phyloP scores from a whole-genome alignment of 2,797 vertebrate genomes.

The Nannoperca obscura region DNA sequence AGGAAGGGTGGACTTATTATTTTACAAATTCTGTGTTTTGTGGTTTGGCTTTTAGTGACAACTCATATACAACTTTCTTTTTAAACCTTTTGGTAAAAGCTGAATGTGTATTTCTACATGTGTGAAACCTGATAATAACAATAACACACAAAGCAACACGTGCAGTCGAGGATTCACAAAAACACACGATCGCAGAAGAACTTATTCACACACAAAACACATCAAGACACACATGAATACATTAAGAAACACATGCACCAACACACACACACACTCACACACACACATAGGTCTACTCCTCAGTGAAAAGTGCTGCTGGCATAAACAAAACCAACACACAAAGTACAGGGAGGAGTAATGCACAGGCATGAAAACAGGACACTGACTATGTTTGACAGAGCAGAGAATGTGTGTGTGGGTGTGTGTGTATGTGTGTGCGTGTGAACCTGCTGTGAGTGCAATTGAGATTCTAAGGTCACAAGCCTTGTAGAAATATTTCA shows the following conservation, averaged over 20 bases:
- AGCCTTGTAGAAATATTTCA: slow-evolving; percentile 65
- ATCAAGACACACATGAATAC: neutral
- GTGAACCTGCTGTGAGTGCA: slow-evolving; percentile 58
- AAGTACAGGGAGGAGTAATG: slow-evolving; percentile 57
- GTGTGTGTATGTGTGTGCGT: neutral
- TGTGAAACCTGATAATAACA: too few species aligned
- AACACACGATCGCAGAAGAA: slow-evolving; percentile 9
- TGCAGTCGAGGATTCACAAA: neutral
- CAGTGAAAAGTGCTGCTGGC: slow-evolving; percentile 70
- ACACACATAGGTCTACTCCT: slow-evolving; percentile 31
- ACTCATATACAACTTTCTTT: too few species aligned
- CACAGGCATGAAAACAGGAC: slow-evolving; percentile 61
- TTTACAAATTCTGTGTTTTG: too few species aligned
- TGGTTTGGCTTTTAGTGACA: too few species aligned
- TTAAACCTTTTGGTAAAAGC: too few species aligned
- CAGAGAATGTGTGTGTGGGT: slow-evolving; percentile 26
- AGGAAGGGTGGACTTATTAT: too few species aligned
- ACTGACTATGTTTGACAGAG: slow-evolving; percentile 70
- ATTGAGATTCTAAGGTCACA: slow-evolving; percentile 70
- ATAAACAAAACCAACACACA: slow-evolving; percentile 73
- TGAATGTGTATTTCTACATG: too few species aligned
- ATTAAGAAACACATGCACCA: neutral
- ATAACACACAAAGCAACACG: neutral
- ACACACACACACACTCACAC: slow-evolving; percentile 18
- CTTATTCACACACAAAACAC: neutral